Evolutionary conservation across 2,113 vertebrate genomes (phyloP).

Genomic region (Gnathonemus longibarbis): DNA sequence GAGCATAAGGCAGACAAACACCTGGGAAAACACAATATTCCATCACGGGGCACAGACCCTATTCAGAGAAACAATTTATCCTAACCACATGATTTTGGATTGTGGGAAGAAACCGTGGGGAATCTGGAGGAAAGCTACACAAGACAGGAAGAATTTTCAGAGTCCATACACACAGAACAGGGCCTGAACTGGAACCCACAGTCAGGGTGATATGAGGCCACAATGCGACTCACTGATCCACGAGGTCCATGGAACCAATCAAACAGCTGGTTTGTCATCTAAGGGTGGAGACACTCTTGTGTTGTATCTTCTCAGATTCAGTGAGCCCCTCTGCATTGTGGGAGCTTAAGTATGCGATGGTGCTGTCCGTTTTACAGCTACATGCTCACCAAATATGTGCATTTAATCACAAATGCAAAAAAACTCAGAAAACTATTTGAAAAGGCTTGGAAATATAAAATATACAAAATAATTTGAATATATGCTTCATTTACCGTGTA

Average conservation of each 20-base stretch:
- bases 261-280: background rate
- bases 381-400: background rate
- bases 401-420: background rate
- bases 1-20: background rate
- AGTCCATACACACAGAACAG: background rate
- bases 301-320: background rate
- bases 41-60: background rate
- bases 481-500: background rate
- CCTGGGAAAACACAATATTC: background rate
- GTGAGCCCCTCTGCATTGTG: background rate
- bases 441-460: constrained; percentile 11
- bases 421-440: background rate
- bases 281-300: background rate
- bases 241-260: background rate
- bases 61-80: background rate
- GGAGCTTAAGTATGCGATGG: background rate
- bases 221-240: background rate
- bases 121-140: background rate
- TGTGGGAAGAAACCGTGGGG: background rate
- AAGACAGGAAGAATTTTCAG: background rate
- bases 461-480: constrained; percentile 29
- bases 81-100: background rate
- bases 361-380: background rate
- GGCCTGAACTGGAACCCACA: background rate
- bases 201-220: background rate